Evolutionary conservation across 2,888 invertebrate species (phyloP).

Genomic region (Graphium colonna): DNA sequence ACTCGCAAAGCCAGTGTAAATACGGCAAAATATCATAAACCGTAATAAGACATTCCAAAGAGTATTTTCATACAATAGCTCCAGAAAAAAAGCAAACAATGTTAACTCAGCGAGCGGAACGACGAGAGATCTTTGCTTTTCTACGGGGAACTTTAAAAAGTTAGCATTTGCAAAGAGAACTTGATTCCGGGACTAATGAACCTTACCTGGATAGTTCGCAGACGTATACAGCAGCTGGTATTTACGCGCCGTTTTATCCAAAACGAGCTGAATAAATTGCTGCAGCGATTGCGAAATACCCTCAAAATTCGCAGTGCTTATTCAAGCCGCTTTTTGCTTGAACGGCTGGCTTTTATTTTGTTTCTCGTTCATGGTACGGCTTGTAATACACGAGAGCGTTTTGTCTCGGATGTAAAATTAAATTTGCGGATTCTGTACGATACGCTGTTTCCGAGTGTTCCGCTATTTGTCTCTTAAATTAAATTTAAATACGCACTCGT

Average conservation of each 20-base stretch:
- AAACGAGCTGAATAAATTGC: slow-evolving; percentile 11
- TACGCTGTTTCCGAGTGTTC: background rate
- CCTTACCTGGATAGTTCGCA: slow-evolving; percentile 44
- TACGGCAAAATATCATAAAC: background rate
- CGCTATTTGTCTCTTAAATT: background rate
- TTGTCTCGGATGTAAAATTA: slow-evolving; percentile 56
- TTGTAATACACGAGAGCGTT: slow-evolving; percentile 53
- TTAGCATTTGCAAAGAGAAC: slow-evolving; percentile 40
- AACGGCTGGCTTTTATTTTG: slow-evolving; percentile 37
- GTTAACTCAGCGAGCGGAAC: slow-evolving; percentile 8
- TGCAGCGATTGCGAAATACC: background rate
- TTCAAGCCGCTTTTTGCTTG: background rate
- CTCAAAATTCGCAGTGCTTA: background rate
- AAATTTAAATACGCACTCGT: background rate
- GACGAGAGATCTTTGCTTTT: slow-evolving; percentile 22
- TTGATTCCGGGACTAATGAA: slow-evolving; percentile 55
- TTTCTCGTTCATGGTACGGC: slow-evolving; percentile 53
- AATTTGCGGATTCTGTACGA: slow-evolving; percentile 43
- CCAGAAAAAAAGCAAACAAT: slow-evolving; percentile 1
- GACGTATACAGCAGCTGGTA: slow-evolving; percentile 35
- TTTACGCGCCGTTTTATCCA: slow-evolving; percentile 43
- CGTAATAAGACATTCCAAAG: slow-evolving; percentile 22
- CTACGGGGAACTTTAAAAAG: slow-evolving; percentile 34
- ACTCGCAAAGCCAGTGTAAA: background rate
- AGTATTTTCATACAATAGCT: slow-evolving; percentile 2